A percentile compares a stretch with the other conserved stretches of the same genome.
Conservation (phyloP, 2,888 invertebrate species). For the Meghimatium bilineatum region DNA sequence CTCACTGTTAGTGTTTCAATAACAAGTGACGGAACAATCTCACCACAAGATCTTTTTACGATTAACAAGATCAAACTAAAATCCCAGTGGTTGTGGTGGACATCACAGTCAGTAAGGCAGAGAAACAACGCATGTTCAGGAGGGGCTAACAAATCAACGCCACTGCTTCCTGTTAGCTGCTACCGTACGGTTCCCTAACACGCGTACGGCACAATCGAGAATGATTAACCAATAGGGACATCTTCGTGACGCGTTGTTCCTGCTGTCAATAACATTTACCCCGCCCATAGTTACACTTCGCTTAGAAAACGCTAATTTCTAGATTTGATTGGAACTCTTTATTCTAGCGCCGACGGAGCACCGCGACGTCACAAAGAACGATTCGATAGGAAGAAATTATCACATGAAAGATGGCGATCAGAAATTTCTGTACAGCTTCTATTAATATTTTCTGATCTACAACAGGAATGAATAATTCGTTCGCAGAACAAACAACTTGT, state of each 20-base stretch:
- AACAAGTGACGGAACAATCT: constrained; percentile 17
- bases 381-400: no score
- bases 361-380: no score
- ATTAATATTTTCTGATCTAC: no score
- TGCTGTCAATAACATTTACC: constrained; percentile 10
- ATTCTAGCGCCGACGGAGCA: no score
- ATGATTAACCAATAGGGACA: constrained; percentile 3
- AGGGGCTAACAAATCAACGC: constrained; percentile 3
- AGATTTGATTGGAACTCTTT: no score
- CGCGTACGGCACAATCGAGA: not conserved
- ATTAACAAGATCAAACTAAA: constrained; percentile 31
- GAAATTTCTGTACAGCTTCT: no score
- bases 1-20: not conserved
- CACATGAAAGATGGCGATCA: no score
- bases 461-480: no score
- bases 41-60: constrained; percentile 32
- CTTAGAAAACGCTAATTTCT: no score
- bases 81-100: constrained; percentile 4
- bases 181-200: not conserved
- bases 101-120: not conserved
- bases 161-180: constrained; percentile 8
- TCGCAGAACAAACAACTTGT: no score
- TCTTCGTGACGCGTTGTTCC: not conserved
- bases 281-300: not conserved
- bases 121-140: not conserved